phyloP scores from a whole-genome alignment of 2,888 invertebrate genomes.

The Nebria brevicollis region DNA sequence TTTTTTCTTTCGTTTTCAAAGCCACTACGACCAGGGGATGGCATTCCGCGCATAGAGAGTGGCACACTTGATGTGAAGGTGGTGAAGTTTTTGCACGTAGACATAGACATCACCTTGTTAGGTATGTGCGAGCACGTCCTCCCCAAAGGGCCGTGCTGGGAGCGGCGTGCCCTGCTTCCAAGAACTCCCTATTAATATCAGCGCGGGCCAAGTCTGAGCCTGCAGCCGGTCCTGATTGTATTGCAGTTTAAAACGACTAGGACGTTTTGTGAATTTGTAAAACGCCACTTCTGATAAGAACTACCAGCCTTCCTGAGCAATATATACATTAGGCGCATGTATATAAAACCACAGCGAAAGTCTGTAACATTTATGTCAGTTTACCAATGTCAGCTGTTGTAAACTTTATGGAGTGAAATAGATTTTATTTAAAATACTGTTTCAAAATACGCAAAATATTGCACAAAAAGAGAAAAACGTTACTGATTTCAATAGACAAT shows the following conservation, averaged over 20 bases:
- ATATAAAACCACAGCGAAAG: not conserved
- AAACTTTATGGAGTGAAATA: too few species aligned
- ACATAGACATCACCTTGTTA: constrained; percentile 35
- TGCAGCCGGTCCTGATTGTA: constrained; percentile 44
- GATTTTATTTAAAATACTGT: too few species aligned
- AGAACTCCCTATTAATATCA: constrained; percentile 43
- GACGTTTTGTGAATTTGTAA: constrained; percentile 37
- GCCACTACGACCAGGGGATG: not conserved
- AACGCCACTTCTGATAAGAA: constrained; percentile 32
- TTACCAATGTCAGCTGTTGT: too few species aligned
- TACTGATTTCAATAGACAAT: too few species aligned
- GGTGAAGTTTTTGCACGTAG: constrained; percentile 38
- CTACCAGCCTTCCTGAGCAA: constrained; percentile 3
- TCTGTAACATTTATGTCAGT: not conserved
- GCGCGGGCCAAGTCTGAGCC: constrained; percentile 5
- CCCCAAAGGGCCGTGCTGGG: constrained; percentile 45
- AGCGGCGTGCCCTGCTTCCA: constrained; percentile 39
- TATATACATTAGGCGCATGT: constrained; percentile 20
- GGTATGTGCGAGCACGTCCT: constrained; percentile 39
- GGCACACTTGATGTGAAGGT: constrained; percentile 11
- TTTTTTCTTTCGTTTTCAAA: not conserved
- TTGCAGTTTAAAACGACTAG: constrained; percentile 42
- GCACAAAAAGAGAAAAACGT: too few species aligned
- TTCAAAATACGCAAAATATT: too few species aligned
- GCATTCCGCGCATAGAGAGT: not conserved